A percentile compares a stretch with the other conserved stretches of the same genome.
These are phyloP conservation scores for Drosophila testacea DNA, from an alignment of 2,888 invertebrate genomes.

Conservation along the genomic window DNA sequence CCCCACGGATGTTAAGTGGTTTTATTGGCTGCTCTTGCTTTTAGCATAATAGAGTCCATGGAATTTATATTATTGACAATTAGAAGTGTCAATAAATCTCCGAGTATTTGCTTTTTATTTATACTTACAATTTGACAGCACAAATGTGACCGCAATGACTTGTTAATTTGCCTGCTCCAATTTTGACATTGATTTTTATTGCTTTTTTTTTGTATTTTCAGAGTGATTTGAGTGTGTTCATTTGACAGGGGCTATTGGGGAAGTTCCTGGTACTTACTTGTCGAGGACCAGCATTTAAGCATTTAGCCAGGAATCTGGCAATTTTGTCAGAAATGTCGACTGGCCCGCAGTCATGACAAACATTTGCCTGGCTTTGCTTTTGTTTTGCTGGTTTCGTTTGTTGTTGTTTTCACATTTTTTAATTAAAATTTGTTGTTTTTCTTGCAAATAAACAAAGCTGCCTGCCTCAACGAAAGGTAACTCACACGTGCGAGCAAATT, in stretches of 20 bases:
- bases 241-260: slow-evolving; percentile 13
- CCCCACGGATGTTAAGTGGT: slow-evolving; percentile 46
- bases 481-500: slow-evolving; percentile 46
- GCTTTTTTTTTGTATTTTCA: slow-evolving; percentile 14
- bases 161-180: slow-evolving; percentile 54
- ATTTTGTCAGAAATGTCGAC: neutral
- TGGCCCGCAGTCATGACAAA: slow-evolving; percentile 37
- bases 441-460: slow-evolving; percentile 33
- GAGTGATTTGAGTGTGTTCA: slow-evolving; percentile 18
- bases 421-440: slow-evolving; percentile 44
- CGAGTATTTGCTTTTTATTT: slow-evolving; percentile 20
- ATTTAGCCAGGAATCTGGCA: slow-evolving; percentile 1
- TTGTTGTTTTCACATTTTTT: slow-evolving; percentile 41
- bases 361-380: slow-evolving; percentile 29
- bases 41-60: slow-evolving; percentile 70
- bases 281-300: slow-evolving; percentile 11
- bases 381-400: slow-evolving; percentile 15
- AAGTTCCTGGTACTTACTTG: neutral
- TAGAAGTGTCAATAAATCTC: slow-evolving; percentile 73
- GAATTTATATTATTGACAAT: slow-evolving; percentile 68
- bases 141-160: slow-evolving; percentile 62
- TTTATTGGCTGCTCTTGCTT: slow-evolving; percentile 60
- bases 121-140: slow-evolving; percentile 26
- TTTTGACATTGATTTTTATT: slow-evolving; percentile 58
- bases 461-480: slow-evolving; percentile 34